Evolutionary conservation across 2,113 vertebrate species (phyloP), one percentile per base, ranked within the genome.

Genomic region (Eulemur rufifrons): DNA sequence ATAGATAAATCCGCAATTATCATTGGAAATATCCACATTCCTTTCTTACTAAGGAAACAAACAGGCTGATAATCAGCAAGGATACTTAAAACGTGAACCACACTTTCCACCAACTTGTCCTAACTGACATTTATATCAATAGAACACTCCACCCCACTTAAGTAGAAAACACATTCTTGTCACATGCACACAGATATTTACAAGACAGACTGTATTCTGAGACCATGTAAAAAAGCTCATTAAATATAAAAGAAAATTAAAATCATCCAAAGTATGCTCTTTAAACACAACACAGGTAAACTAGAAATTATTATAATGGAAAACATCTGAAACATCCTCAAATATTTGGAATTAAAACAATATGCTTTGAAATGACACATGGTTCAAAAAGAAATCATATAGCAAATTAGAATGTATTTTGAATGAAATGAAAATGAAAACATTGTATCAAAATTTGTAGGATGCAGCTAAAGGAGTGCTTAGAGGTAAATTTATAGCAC

Each of bases 341-440:
- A 92, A 82, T 61, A 78, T 54, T 50, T 84, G 20, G 23, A 94
- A 93, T 88, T 47, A 87, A 80, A 86, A 71, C 5, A 89, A 82
- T 17, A 68, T 29, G 50, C 12, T 89, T 50, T 83, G 69, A 92
- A 92, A 84, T 80, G 83, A 69, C 6, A 5, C 6, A 56, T 8
- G 13, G 25, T 0, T 73, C 20, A 78, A 87, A 91, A 86, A 87
- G 12, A 85, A 86, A 85, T 56, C n/a, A 77, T 4, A 86, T 32
- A 10, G 18, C 86, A 94, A 85, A 84, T 54, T 27, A 94, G n/a
- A 89, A 93, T 1, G 20, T 34, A 81, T 18, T 34, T 69, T 83
- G 1, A 95, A 77, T 83, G 86, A 86, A 69, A 73, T 59, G 47
- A 76, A 95, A 80, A 94, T 84, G 8, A 88, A 84, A 88, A 76